Conservation (phyloP, 2,888 invertebrate species). For the Amiota minor region DNA sequence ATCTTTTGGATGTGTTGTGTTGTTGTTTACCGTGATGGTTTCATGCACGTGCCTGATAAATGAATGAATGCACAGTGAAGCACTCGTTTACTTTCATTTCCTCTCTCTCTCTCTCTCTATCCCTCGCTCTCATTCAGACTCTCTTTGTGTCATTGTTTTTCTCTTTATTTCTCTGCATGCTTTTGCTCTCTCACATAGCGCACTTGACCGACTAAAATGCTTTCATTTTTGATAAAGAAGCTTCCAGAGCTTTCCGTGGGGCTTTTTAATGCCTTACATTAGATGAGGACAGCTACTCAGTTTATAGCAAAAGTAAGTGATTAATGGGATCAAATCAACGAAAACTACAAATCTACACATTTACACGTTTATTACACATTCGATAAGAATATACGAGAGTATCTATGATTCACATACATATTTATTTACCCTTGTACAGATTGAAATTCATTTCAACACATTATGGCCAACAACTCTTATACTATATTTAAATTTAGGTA, state of each 20-base stretch:
- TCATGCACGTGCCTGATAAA: constrained; percentile 53
- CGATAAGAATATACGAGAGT: neutral
- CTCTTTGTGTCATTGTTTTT: constrained; percentile 21
- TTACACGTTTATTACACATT: neutral
- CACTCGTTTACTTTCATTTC: constrained; percentile 4
- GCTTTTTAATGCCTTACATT: constrained; percentile 13
- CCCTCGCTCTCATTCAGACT: neutral
- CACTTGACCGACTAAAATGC: constrained; percentile 3
- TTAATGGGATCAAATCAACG: neutral
- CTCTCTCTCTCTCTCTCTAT: neutral
- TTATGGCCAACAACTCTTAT: neutral
- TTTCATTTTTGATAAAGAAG: neutral
- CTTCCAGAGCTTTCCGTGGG: neutral
- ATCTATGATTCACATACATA: neutral
- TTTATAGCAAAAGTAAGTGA: neutral
- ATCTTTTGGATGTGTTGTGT: neutral
- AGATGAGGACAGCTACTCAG: neutral
- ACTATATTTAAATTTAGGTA: constrained; percentile 77
- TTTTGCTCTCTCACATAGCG: constrained; percentile 43
- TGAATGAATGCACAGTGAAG: constrained; percentile 36
- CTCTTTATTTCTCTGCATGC: constrained; percentile 25
- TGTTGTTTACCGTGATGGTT: constrained; percentile 42
- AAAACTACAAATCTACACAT: neutral
- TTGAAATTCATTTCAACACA: neutral
- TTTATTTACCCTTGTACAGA: neutral